Percentiles rank a stretch among this genome's conserved stretches.
These are phyloP conservation scores for Erynnis tages DNA, from an alignment of 2,888 invertebrate genomes.

Conservation along the genomic window DNA sequence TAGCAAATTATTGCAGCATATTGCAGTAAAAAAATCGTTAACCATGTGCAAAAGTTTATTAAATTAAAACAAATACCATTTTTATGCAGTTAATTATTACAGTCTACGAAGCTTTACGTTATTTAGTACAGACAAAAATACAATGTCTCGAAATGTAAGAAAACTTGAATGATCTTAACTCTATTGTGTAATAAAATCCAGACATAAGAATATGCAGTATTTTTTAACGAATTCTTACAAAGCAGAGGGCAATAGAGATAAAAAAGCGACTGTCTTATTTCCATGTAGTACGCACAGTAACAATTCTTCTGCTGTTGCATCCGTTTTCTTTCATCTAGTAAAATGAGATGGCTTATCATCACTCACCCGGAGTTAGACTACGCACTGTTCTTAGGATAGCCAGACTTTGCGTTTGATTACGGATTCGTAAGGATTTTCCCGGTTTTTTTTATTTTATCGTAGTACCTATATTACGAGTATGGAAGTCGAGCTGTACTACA, in stretches of 20 bases:
- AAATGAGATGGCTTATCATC: slow-evolving; percentile 25
- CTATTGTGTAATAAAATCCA: background rate
- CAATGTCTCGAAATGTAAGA: too few relatives aligned
- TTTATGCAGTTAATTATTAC: too few relatives aligned
- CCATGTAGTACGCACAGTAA: slow-evolving; percentile 8
- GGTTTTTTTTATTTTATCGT: too few relatives aligned
- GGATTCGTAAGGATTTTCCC: background rate
- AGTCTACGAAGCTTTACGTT: too few relatives aligned
- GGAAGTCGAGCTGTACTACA: too few relatives aligned
- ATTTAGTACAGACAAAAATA: too few relatives aligned
- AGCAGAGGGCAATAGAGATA: slow-evolving; percentile 8
- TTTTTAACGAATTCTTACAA: slow-evolving; percentile 7
- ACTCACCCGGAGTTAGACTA: slow-evolving; percentile 21
- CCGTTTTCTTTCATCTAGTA: slow-evolving; percentile 23
- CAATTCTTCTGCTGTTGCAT: slow-evolving; percentile 13
- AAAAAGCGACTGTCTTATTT: slow-evolving; percentile 8
- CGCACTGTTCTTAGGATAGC: slow-evolving; percentile 13
- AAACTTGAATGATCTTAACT: too few relatives aligned
- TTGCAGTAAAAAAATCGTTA: too few relatives aligned
- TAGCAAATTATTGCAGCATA: too few relatives aligned
- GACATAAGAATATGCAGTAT: slow-evolving; percentile 3
- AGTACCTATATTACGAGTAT: too few relatives aligned
- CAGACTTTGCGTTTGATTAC: background rate
- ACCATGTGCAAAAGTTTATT: too few relatives aligned
- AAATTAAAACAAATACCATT: too few relatives aligned